Evolutionary conservation across 2,113 vertebrate species (phyloP), one percentile per base, ranked within the genome.

Genomic region (Chaenocephalus aceratus): DNA sequence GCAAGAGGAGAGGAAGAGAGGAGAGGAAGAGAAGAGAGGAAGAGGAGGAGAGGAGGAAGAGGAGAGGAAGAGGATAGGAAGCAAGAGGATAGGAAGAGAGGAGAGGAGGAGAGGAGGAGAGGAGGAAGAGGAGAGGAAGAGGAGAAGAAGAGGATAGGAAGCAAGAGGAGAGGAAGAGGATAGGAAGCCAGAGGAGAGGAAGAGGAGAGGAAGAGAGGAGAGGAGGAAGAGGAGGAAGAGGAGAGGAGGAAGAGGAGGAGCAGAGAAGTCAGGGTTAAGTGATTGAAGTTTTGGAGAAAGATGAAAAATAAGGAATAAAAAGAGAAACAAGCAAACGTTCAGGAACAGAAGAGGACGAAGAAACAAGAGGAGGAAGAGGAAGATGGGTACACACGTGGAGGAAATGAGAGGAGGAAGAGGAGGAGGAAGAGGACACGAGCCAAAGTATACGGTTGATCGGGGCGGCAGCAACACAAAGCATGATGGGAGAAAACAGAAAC

Each of bases 401-500:
- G 86, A 7, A 36, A 88, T 68, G 83, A 91, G 60, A 87, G 86
- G 95, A 89, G 89, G 95, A 95, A 94, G 92, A 92, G 21, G 92
- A 92, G 92, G 91, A 90, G 8, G 18, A 56, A 56, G 54, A 56
- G 57, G 60, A 62, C 93, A 95, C 92, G 93, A 94, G 92, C 91
- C 95, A 95, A 94, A 92, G 94, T 92, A 96, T 93, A 96, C 85
- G 89, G 91, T 94, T 36, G 95, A 88, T 92, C 93, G 93, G 88
- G 91, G 94, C 78, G 80, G 91, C 78, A 82, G 92, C 86, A 81
- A 85, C 88, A 95, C 91, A 93, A 87, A 93, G 94, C 93, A 95
- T 86, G 82, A 93, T 87, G 90, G 87, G 94, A 95, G 93, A 75
- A 86, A 86, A 73, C 61, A 81, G 65, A n/a, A 85, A 78, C 87